These are phyloP conservation scores for Morinoia aosen DNA, from an alignment of 2,888 invertebrate species.

Conservation along the genomic window DNA sequence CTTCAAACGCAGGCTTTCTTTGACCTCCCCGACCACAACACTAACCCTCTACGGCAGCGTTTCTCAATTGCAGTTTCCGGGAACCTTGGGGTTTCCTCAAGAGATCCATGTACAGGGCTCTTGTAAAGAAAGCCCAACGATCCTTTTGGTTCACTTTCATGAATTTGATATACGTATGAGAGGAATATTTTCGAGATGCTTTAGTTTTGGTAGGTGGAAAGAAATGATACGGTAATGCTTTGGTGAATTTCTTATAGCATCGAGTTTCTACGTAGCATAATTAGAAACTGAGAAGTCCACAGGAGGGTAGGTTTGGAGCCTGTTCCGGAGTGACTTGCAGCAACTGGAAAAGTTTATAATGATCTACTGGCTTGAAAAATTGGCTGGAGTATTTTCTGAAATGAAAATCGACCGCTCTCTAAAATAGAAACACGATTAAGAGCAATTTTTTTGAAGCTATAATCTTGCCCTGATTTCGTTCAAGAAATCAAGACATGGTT, in stretches of 20 bases:
- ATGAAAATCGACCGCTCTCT: background rate
- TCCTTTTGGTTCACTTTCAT: background rate
- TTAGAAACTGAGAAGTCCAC: background rate
- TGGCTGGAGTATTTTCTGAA: background rate
- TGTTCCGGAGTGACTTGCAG: constrained; percentile 2
- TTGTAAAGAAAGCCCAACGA: background rate
- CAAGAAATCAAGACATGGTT: background rate
- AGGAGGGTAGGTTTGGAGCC: background rate
- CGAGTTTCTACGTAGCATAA: background rate
- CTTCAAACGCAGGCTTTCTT: constrained; percentile 16
- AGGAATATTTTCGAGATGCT: background rate
- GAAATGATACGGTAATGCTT: background rate
- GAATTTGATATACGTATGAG: background rate
- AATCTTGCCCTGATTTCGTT: background rate
- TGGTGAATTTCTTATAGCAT: background rate
- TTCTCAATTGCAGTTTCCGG: background rate
- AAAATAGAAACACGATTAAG: background rate
- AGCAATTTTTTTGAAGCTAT: background rate
- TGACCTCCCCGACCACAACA: constrained; percentile 11
- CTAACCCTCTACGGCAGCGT: background rate
- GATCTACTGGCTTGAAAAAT: background rate
- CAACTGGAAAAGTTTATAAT: background rate
- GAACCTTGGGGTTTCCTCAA: background rate
- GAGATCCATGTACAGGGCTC: background rate
- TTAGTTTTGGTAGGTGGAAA: background rate